Evolutionary conservation across 2,797 vertebrate genomes (phyloP), one percentile per base, ranked within the genome.

Genomic region (Austrolebias charrua): DNA sequence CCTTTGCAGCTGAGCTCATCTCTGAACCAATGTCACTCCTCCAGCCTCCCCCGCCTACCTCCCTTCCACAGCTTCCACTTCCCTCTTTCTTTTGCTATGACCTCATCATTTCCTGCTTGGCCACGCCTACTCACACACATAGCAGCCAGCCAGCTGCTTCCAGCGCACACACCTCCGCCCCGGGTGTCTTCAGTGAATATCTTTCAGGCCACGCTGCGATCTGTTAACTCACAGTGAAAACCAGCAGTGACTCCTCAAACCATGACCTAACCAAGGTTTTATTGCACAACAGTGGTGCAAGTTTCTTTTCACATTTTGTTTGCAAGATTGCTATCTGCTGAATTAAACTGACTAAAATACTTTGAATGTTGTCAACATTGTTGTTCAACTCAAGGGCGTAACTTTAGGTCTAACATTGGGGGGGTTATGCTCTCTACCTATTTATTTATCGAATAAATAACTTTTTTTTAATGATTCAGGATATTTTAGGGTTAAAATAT

Each of bases 1-100:
- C 89, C 81, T 90, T 79, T 89, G 81, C 81, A 80, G 82, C 89
- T 93, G 89, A 93, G 89, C 89, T 93, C 90, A 92, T 93, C 89
- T 82, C 80, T 84, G 84, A 86, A 89, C 86, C 78, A 79, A 71
- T 85, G 87, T 86, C 82, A 86, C 85, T 71, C 78, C 78, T 69
- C 79, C 76, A 13, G 63, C 9, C 71, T 63, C 71, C 9, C 60
- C 24, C 66, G 56, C 70, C 66, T 69, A 10, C 57, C 31, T 65
- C 60, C 71, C 71, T 29, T 48, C 63, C 55, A 35, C 12, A 42
- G 45, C 55, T 62, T 57, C 60, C 66, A 63, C 76, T 16, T 67
- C 72, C 73, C 59, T 55, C 66, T 51, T 52, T 63, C 74, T 82
- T 83, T 83, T 75, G 43, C 76, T 75, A 92, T 92, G 90, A 92